Percentiles rank a stretch among this genome's conserved stretches.
These are phyloP conservation scores for Calephelis nemesis DNA, from an alignment of 1,140 invertebrate genomes.

Conservation along the genomic window DNA sequence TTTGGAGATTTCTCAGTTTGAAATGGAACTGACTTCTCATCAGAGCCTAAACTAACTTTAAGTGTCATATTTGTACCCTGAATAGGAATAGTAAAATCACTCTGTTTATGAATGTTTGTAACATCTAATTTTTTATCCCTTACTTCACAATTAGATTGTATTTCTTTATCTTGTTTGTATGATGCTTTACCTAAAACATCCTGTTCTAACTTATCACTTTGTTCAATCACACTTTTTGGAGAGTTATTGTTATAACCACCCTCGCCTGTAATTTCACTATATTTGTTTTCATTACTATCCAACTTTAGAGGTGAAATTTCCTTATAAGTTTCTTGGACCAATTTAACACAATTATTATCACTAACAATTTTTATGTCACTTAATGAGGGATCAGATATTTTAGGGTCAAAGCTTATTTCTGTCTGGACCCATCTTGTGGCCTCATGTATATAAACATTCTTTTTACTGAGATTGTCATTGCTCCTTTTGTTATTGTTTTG, in stretches of 20 bases:
- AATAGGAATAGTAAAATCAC: conserved; percentile 59
- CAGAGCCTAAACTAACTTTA: conserved; percentile 52
- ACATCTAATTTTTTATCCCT: conserved; percentile 21
- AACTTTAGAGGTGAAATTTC: conserved; percentile 34
- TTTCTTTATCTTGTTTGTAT: conserved; percentile 31
- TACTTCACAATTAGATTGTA: conserved; percentile 31
- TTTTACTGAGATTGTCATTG: conserved; percentile 23
- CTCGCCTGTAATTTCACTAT: neutral
- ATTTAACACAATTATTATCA: conserved; percentile 43
- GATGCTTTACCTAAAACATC: neutral
- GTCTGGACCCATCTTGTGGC: conserved; percentile 59
- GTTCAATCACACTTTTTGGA: neutral
- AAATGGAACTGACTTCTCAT: conserved; percentile 12
- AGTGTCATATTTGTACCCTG: conserved; percentile 68
- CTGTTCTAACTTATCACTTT: neutral
- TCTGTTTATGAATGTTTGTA: conserved; percentile 23
- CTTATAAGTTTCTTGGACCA: conserved; percentile 46
- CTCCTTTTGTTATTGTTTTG: conserved; percentile 24
- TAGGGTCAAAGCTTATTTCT: conserved; percentile 66
- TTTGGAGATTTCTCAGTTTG: neutral
- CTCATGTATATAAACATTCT: conserved; percentile 37
- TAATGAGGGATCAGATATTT: conserved; percentile 58
- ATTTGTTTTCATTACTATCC: conserved; percentile 29
- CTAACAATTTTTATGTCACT: conserved; percentile 60
- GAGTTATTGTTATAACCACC: no score